phyloP scores from a whole-genome alignment of 1,140 invertebrate genomes.

The Aphaenogaster ashmeadi region DNA sequence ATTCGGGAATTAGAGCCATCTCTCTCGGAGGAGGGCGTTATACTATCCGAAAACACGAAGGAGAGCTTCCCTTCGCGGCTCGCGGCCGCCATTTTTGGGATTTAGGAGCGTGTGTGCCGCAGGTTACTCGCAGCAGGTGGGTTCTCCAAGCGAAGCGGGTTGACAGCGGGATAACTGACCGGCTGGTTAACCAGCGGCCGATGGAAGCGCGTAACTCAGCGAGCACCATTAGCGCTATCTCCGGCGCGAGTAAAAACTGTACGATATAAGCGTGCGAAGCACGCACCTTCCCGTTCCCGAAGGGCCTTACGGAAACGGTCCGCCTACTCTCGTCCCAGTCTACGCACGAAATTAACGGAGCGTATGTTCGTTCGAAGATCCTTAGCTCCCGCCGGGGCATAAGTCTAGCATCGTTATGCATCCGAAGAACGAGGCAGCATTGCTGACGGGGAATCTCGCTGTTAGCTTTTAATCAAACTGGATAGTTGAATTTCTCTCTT shows the following conservation, averaged over 20 bases:
- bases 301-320: constrained; percentile 23
- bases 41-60: constrained; percentile 57
- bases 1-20: constrained; percentile 13
- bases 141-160: constrained; percentile 71
- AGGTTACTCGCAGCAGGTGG: constrained; percentile 83
- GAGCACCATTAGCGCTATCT: constrained; percentile 82
- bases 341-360: constrained; percentile 32
- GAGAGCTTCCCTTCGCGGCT: constrained; percentile 59
- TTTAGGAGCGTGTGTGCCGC: constrained; percentile 75
- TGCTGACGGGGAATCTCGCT: constrained; percentile 1
- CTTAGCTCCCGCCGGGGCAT: not conserved
- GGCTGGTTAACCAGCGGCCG: constrained; percentile 77
- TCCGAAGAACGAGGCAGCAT: constrained; percentile 4
- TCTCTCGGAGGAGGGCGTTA: not conserved
- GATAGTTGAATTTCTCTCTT: constrained; percentile 10
- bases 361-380: not conserved
- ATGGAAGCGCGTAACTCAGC: constrained; percentile 83
- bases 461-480: constrained; percentile 38
- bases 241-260: constrained; percentile 64
- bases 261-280: constrained; percentile 76
- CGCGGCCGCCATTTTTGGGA: constrained; percentile 74
- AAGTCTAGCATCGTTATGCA: constrained; percentile 28
- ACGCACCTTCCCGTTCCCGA: constrained; percentile 53
- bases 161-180: constrained; percentile 67
- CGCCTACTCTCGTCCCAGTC: not conserved